phyloP scores from a whole-genome alignment of 2,797 vertebrate species.

The Nyctibius grandis region DNA sequence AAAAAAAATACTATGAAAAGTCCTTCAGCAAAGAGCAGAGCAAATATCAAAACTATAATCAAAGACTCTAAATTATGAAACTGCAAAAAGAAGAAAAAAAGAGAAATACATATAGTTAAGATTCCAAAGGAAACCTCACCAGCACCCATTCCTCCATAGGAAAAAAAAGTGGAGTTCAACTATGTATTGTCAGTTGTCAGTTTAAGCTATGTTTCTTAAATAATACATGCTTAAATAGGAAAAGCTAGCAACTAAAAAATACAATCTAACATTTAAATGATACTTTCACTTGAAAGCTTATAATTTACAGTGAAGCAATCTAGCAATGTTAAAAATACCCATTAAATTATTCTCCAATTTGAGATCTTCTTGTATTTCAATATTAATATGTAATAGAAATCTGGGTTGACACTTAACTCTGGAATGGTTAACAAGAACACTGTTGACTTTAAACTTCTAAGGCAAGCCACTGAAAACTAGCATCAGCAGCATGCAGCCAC shows the following conservation, averaged over 20 bases:
- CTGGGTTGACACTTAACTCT: background rate
- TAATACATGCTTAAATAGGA: background rate
- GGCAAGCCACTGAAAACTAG: background rate
- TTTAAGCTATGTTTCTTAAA: background rate
- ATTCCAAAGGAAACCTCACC: background rate
- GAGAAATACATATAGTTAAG: background rate
- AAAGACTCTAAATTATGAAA: background rate
- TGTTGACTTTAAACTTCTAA: background rate
- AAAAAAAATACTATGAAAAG: fast-evolving
- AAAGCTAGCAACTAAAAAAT: background rate
- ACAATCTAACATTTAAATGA: background rate
- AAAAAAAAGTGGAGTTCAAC: background rate
- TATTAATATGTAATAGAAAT: background rate
- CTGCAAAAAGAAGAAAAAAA: background rate
- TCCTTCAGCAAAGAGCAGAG: background rate
- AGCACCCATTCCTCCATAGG: background rate
- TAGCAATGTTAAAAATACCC: background rate
- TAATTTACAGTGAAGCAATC: background rate
- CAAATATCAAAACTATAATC: background rate
- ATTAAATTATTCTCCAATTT: background rate
- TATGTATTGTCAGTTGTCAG: background rate
- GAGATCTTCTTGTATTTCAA: background rate
- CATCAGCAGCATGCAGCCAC: background rate
- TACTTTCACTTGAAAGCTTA: background rate
- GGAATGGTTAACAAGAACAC: background rate